Percentiles rank a stretch among this genome's conserved stretches.
phyloP scores from a whole-genome alignment of 1,140 invertebrate genomes.

The Bombus fervidus region DNA sequence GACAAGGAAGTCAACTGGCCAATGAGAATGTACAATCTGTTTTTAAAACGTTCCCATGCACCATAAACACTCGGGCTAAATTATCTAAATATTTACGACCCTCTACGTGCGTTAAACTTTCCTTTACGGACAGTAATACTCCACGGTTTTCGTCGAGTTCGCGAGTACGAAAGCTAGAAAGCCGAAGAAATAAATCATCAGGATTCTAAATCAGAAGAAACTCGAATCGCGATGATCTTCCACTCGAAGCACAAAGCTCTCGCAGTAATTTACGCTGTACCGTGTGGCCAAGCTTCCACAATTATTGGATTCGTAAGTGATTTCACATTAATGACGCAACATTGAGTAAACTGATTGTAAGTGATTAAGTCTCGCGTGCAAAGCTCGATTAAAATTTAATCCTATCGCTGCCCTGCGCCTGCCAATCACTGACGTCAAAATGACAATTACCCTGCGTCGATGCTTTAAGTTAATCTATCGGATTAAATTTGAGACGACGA shows the following conservation, averaged over 20 bases:
- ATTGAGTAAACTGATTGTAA: conserved; percentile 15
- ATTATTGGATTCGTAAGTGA: conserved; percentile 23
- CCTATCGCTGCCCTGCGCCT: conserved; percentile 5
- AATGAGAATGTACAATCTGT: conserved; percentile 31
- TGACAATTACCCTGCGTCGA: conserved; percentile 39
- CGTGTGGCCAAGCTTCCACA: background rate
- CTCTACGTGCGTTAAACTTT: too few relatives aligned
- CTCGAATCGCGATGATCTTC: too few relatives aligned
- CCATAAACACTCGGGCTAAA: background rate
- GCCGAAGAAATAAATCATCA: background rate
- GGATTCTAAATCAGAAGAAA: background rate
- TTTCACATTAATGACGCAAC: conserved; percentile 22
- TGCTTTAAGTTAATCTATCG: conserved; percentile 36
- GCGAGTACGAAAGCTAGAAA: background rate
- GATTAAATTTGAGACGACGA: conserved; percentile 43
- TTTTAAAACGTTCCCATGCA: background rate
- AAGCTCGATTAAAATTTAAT: conserved; percentile 64
- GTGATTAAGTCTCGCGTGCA: conserved; percentile 27
- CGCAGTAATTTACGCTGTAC: background rate
- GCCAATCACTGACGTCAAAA: conserved; percentile 45
- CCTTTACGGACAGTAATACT: too few relatives aligned
- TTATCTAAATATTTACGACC: conserved; percentile 23
- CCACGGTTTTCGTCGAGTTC: background rate
- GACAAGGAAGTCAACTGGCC: background rate
- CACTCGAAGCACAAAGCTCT: too few relatives aligned